These are phyloP conservation scores for Chaetodon trifascialis DNA, from an alignment of 2,113 vertebrate species.

Conservation along the genomic window DNA sequence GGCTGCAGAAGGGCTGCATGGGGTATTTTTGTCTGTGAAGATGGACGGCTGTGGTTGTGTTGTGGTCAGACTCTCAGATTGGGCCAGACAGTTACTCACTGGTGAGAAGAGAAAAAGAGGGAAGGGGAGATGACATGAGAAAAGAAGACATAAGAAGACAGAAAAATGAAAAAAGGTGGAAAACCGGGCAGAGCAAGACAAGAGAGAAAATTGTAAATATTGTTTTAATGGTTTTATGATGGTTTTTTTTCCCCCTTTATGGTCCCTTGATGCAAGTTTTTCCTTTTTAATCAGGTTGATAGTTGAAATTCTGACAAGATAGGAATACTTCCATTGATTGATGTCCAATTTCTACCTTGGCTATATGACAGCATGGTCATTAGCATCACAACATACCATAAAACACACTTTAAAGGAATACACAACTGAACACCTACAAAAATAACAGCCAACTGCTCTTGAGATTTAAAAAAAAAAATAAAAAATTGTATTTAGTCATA, in stretches of 20 bases:
- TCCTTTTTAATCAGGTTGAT: background rate
- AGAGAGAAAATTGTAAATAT: background rate
- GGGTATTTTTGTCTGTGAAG: slow-evolving; percentile 65
- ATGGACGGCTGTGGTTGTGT: slow-evolving; percentile 60
- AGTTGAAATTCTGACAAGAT: background rate
- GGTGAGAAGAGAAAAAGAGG: slow-evolving; percentile 2
- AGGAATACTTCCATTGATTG: background rate
- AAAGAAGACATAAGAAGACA: background rate
- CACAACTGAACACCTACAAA: background rate
- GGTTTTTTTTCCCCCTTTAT: background rate
- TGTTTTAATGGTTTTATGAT: background rate
- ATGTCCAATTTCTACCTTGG: background rate
- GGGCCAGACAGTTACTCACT: slow-evolving; percentile 42
- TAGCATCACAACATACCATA: background rate
- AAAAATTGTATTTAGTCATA: background rate
- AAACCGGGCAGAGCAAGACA: background rate
- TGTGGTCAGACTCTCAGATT: slow-evolving; percentile 46
- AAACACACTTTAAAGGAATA: too few relatives aligned
- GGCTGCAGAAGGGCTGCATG: slow-evolving; percentile 37
- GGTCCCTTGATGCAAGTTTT: background rate
- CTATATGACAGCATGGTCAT: background rate
- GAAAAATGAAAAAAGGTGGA: background rate
- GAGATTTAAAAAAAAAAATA: background rate
- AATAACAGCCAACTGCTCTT: background rate
- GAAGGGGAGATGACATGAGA: background rate